Conservation (phyloP, 2,888 invertebrate genomes). For the Pseudococcus viburni region DNA sequence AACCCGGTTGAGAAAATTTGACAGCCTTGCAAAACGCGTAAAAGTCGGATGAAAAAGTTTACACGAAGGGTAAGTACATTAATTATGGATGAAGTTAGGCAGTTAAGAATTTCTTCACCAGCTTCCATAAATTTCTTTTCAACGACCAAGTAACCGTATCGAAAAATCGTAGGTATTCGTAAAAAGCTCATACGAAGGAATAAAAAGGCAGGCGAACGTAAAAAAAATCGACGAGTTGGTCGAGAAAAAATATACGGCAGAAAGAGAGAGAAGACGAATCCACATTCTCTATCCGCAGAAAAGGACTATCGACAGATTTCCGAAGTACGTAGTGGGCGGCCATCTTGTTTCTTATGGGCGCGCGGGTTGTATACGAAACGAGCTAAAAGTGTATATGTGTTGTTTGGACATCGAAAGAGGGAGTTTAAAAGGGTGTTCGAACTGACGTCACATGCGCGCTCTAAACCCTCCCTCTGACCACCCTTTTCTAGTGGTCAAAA, state of each 20-base stretch:
- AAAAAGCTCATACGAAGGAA: slow-evolving; percentile 30
- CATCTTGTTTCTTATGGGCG: slow-evolving; percentile 66
- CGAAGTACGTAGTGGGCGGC: slow-evolving; percentile 65
- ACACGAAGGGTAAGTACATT: slow-evolving; percentile 42
- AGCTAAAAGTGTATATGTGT: slow-evolving; percentile 65
- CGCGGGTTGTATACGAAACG: slow-evolving; percentile 63
- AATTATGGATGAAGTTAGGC: slow-evolving; percentile 55
- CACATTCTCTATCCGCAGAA: slow-evolving; percentile 60
- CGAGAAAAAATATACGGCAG: background rate
- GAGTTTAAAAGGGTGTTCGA: slow-evolving; percentile 66
- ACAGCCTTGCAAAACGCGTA: slow-evolving; percentile 43
- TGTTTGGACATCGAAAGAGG: slow-evolving; percentile 66
- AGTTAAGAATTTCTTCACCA: slow-evolving; percentile 25
- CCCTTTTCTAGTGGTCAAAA: slow-evolving; percentile 66
- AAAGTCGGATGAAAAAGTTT: slow-evolving; percentile 5
- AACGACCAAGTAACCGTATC: background rate
- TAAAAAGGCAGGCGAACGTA: background rate
- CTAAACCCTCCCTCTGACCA: slow-evolving; percentile 66
- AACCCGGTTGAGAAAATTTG: slow-evolving; percentile 3
- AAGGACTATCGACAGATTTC: slow-evolving; percentile 65
- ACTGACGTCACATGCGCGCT: slow-evolving; percentile 66
- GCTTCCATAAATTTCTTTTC: slow-evolving; percentile 26
- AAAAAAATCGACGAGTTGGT: slow-evolving; percentile 12
- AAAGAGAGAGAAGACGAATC: slow-evolving; percentile 39
- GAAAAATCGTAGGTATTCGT: slow-evolving; percentile 16